Base-by-base conservation (phyloP, 2,888 invertebrate genomes). In the Nomada fabriciana region DNA sequence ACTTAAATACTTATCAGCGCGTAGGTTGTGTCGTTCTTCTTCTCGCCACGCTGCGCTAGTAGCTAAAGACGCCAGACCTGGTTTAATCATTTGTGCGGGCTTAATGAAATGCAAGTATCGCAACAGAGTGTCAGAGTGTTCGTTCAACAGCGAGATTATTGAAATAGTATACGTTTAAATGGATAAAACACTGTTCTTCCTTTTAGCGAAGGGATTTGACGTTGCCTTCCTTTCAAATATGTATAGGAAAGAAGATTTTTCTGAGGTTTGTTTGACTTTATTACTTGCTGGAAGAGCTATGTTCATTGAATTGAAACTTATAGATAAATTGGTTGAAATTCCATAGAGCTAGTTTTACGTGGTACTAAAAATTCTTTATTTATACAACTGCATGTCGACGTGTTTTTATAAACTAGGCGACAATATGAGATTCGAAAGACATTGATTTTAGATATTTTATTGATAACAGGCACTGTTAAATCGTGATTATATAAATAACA, bases 1-100 rank as follows among this genome's bases (percentile, higher is more conserved):
- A 55, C 77, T 85, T 82, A 88, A 89, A 89, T 86, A 83, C 86
- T 83, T 76, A 63, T 59, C 81, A 52, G 70, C 76, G 60, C 76
- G 73, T 69, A 63, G 23, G 60, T 65, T 65, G 52, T 55, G 13
- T 60, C 60, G 9, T 71, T 57, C 77, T 72, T 78, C 52, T 52
- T 42, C 42, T 52, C 47, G 11, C 72, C 71, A 57, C 59, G 57
- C 13, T 53, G 20, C 43, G 42, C 18, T 73, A 60, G 71, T 5
- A 36, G 36, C 36, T 36, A 53, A 77, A 75, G 55, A 72, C 74
- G 25, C 43, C 61, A 60, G 75, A 75, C 69, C 36, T 83, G 82
- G 71, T 84, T 82, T 76, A 80, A 82, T 84, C 79, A 77, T 81
- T 72, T 59, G 74, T 25, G 52, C 74, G n/a, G 36, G 64, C 55